Evolutionary conservation across 1,140 invertebrate genomes (phyloP), one percentile per base, ranked within the genome.

Genomic region (Rhynchophorus ferrugineus): DNA sequence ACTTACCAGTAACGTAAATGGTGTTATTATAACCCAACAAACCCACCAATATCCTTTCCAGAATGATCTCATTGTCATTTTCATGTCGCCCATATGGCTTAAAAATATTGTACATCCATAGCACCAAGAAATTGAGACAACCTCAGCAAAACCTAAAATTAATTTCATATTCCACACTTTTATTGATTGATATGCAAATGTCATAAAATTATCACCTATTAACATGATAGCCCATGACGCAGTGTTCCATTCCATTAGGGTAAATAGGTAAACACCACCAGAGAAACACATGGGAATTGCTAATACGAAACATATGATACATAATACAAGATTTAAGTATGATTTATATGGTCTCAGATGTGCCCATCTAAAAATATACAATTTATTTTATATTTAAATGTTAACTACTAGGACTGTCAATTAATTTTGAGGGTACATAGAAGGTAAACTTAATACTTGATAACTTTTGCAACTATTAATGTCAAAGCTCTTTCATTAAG

Each of bases 201-300:
- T 13, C 13, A n/a, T 37, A 37, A 5, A 8, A 37, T 37, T 13
- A 37, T 51, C 5, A 51, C 49, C 49, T 62, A 89, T 84, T 29
- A 89, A 71, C 54, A 89, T 74, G 45, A 89, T 83, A 6, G 85
- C 85, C 80, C 84, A 89, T n/a, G 85, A 85, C 19, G 87, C 86
- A 1, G 86, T 85, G 66, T 90, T 87, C 73, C 83, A 85, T 65
- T 90, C 87, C 69, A 90, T 76, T 43, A 89, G 63, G 22, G 85
- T 84, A 58, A 89, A 81, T 54, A 88, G 64, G 66, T 84, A 88
- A 51, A 87, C 78, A 3, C 86, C 85, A 35, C 83, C 81, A 51
- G 78, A 72, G 62, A 78, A 83, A 59, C 81, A 78, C 82, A 84
- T 84, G 17, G 81, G 80, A 14, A 85, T 61, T 1, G 77, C 82